Evolutionary conservation across 2,888 invertebrate species (phyloP), one percentile per base, ranked within the genome.

Genomic region (Thumatha senex): DNA sequence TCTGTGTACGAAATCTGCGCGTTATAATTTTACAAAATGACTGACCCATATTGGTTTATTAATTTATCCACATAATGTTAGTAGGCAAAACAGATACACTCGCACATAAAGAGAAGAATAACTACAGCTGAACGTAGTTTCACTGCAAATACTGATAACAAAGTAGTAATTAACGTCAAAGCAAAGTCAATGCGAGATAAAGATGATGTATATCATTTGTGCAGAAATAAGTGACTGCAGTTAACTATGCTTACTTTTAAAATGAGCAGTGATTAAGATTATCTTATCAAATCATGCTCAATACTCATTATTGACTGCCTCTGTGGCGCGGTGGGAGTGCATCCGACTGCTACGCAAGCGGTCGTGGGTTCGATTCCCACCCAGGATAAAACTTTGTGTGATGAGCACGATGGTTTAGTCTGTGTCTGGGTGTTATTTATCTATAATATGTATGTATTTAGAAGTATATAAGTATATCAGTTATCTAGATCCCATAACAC

Each of bases 1-100:
- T 87, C 91, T 91, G 86, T 62, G 64, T 62, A 78, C 63, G 61
- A 63, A 70, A 74, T 48, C 67, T 60, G 59, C 58, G 54, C 53
- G 65, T 76, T 68, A 83, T 51, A 77, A 76, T 83, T 60, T 68
- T 70, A 65, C 78, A 74, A 31, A 76, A 60, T 33, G 71, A 41
- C 57, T 78, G 76, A 46, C 84, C 82, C 82, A 85, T 84, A 60
- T 24, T 41, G 35, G 18, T 24, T 24, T 24, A 24, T 24, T 24
- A 24, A 40, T 38, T 29, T 29, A n/a, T 11, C 1, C 7, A 36
- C 18, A 40, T 38, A 33, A 12, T 35, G 45, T 53, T 18, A 35
- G 34, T 35, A 35, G 31, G 5, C 39, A 39, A 3, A 44, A 61
- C 48, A 45, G 40, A 59, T 36, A 48, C 54, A 42, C 48, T 54